Conservation (phyloP, 2,888 invertebrate genomes). For the Crepidodera aurea region DNA sequence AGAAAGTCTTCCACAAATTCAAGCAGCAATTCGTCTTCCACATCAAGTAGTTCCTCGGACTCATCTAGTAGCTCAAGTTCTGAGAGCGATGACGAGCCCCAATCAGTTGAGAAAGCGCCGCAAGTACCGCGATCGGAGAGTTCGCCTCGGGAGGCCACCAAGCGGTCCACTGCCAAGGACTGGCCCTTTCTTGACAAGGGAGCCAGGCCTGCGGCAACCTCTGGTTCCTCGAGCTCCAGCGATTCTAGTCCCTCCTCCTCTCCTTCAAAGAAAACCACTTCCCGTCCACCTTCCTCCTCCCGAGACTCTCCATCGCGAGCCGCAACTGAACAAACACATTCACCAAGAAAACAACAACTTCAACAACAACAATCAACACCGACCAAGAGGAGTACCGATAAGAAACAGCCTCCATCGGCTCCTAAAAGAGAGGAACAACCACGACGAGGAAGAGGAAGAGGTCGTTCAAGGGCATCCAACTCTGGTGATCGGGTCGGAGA, state of each 20-base stretch:
- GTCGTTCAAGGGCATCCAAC: slow-evolving; percentile 52
- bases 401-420: slow-evolving; percentile 33
- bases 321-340: slow-evolving; percentile 30
- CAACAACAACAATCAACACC: slow-evolving; percentile 22
- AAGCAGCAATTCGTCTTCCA: slow-evolving; percentile 66
- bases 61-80: slow-evolving; percentile 65
- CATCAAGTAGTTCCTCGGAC: slow-evolving; percentile 61
- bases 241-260: slow-evolving; percentile 58
- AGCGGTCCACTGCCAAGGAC: slow-evolving; percentile 66
- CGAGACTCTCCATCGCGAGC: slow-evolving; percentile 41
- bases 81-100: slow-evolving; percentile 67
- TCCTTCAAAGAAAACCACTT: slow-evolving; percentile 34
- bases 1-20: slow-evolving; percentile 64
- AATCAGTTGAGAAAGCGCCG: slow-evolving; percentile 58
- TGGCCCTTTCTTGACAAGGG: slow-evolving; percentile 84
- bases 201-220: slow-evolving; percentile 72
- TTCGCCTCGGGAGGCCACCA: slow-evolving; percentile 53
- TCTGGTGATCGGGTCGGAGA: slow-evolving; percentile 73
- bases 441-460: slow-evolving; percentile 56
- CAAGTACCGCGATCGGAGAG: slow-evolving; percentile 56
- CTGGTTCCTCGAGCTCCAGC: slow-evolving; percentile 69
- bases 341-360: slow-evolving; percentile 28
- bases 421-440: slow-evolving; percentile 78
- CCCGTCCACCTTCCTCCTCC: slow-evolving; percentile 35
- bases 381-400: slow-evolving; percentile 30